phyloP scores from a whole-genome alignment of 2,113 vertebrate genomes.

The Crocuta crocuta region DNA sequence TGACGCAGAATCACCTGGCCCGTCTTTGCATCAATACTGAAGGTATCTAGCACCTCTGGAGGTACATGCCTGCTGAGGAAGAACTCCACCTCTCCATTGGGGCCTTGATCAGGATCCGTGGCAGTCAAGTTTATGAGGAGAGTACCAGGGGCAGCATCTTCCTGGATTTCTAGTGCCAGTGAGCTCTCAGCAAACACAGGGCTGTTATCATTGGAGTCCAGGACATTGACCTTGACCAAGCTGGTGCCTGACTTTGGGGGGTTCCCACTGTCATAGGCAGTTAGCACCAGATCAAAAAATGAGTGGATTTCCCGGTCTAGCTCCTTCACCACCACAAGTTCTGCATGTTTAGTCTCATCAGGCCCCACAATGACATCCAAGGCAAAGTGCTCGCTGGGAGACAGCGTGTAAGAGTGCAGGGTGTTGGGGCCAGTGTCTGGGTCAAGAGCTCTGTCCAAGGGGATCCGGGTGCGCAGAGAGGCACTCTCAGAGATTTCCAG shows the following conservation, averaged over 20 bases:
- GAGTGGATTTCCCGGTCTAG: slow-evolving; percentile 93
- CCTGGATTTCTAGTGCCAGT: slow-evolving; percentile 88
- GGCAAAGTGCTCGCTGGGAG: slow-evolving; percentile 92
- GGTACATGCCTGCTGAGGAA: slow-evolving; percentile 91
- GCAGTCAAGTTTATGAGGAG: slow-evolving; percentile 91
- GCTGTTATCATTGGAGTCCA: slow-evolving; percentile 97
- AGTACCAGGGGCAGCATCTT: slow-evolving; percentile 91
- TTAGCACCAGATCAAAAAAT: slow-evolving; percentile 89
- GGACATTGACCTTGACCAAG: slow-evolving; percentile 90
- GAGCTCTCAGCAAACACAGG: slow-evolving; percentile 92
- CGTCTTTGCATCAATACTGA: slow-evolving; percentile 88
- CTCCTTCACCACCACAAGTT: slow-evolving; percentile 93
- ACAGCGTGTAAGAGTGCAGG: slow-evolving; percentile 91
- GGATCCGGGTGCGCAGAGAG: slow-evolving; percentile 90
- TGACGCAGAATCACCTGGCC: slow-evolving; percentile 89
- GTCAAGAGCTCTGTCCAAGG: slow-evolving; percentile 93
- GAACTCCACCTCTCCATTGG: slow-evolving; percentile 95
- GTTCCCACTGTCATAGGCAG: slow-evolving; percentile 92
- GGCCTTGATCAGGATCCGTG: slow-evolving; percentile 94
- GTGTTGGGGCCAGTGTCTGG: slow-evolving; percentile 90
- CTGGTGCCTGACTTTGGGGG: slow-evolving; percentile 92
- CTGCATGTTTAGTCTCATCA: slow-evolving; percentile 89
- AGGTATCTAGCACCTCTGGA: slow-evolving; percentile 89
- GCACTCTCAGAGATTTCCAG: slow-evolving; percentile 95
- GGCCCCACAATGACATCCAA: slow-evolving; percentile 89